Conservation (phyloP, 2,888 invertebrate species). For the Monochamus alternatus region DNA sequence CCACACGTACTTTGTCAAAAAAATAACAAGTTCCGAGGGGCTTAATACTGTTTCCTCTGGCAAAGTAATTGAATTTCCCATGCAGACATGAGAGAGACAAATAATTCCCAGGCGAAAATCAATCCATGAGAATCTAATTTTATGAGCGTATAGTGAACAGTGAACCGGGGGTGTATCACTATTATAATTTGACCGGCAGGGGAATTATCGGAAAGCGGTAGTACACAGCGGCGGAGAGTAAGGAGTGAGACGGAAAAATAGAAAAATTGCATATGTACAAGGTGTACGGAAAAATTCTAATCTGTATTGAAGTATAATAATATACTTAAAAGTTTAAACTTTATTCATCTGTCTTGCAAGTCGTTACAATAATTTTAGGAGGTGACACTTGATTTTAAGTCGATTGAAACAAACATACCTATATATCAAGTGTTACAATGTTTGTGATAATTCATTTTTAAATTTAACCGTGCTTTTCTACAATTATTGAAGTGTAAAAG, state of each 20-base stretch:
- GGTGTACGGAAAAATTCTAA: background rate
- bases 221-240: constrained; percentile 38
- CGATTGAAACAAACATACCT: no score
- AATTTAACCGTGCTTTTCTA: no score
- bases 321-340: no score
- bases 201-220: constrained; percentile 58
- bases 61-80: constrained; percentile 51
- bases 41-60: constrained; percentile 51
- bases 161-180: constrained; percentile 57
- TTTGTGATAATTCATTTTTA: no score
- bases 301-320: no score
- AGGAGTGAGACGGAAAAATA: background rate
- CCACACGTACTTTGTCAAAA: constrained; percentile 32
- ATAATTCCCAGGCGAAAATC: constrained; percentile 53
- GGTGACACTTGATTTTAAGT: no score
- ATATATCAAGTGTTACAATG: no score
- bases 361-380: no score
- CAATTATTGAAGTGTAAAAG: no score
- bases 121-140: constrained; percentile 52
- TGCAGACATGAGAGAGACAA: constrained; percentile 49
- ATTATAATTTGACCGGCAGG: constrained; percentile 60
- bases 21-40: constrained; percentile 40
- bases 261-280: background rate
- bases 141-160: constrained; percentile 44
- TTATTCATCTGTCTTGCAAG: no score